Base-by-base conservation (phyloP, 2,888 invertebrate species). In the Drosophila macrospina region DNA sequence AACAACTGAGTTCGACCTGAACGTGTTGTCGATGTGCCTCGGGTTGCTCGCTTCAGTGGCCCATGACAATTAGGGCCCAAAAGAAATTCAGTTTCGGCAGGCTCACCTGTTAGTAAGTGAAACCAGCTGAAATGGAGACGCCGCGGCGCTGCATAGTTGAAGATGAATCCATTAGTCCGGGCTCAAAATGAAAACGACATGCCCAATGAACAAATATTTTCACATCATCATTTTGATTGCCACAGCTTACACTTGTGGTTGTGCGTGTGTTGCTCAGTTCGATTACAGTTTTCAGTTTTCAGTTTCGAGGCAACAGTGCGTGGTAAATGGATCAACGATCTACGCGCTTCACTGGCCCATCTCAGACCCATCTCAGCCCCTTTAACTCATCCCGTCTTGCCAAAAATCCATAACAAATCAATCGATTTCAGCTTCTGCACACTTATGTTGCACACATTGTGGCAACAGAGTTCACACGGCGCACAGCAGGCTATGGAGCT, bases 141-240 rank as follows among this genome's bases (percentile, higher is more conserved):
- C 20, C 5, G 8, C 32, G 32, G 15, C 42, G 20, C 7, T 54
- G 42, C 8, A 42, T 41, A 36, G 48, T 2, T 44, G 34, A 52
- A 52, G 65, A 59, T 68, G 78, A 57, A 69, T 68, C 73, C 82
- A 84, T 79, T 83, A 79, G 77, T 55, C 51, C 39, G 42, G 63
- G 36, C 3, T 37, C 30, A 36, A 62, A 74, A 69, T 45, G 78
- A 70, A 67, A 71, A 71, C 74, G 81, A 79, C 77, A 83, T 72
- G 80, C 68, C 69, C 78, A 72, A 84, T 86, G 84, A 81, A 73
- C 82, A 81, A 77, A 75, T 68, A 81, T 85, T 85, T 86, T 85
- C 86, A 85, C 84, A 85, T 86, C 84, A 78, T 86, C 83, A 80
- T 83, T 80, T 78, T 80, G 82, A 84, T 80, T 75, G 50, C 73